Conservation (phyloP, 37 sponge, comb jelly and placozoan species). For the Cladorhizidae sp. region DNA sequence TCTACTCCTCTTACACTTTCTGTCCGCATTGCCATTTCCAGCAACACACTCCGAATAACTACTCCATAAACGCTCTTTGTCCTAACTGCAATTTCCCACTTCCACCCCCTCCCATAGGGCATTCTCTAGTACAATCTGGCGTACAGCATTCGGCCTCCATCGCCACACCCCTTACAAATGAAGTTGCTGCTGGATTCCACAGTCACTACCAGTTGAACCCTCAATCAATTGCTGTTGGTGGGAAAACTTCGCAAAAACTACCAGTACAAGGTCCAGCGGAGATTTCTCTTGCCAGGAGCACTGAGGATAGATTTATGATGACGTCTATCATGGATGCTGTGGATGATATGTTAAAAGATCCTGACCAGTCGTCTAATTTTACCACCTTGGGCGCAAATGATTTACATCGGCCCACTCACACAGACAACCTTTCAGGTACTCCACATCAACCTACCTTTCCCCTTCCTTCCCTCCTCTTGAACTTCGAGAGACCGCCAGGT, state of each 20-base stretch:
- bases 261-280: background rate
- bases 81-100: constrained; percentile 21
- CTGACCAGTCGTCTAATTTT: background rate
- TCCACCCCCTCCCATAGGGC: background rate
- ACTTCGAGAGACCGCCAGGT: no score
- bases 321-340: constrained; percentile 32
- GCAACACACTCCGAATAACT: background rate
- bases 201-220: background rate
- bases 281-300: background rate
- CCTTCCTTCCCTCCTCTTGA: no score
- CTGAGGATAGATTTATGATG: constrained; percentile 39
- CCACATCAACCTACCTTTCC: no score
- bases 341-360: constrained; percentile 24
- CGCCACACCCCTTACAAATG: background rate
- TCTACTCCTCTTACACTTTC: background rate
- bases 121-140: background rate
- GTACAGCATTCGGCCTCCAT: background rate
- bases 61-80: constrained; percentile 11
- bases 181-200: background rate
- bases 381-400: background rate
- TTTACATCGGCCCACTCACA: background rate
- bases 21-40: constrained; percentile 33
- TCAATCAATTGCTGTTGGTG: background rate
- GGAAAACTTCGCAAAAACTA: no score
- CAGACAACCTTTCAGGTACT: background rate